Evolutionary conservation across 1,140 invertebrate species (phyloP), one percentile per base, ranked within the genome.

Genomic region (Lerema accius): DNA sequence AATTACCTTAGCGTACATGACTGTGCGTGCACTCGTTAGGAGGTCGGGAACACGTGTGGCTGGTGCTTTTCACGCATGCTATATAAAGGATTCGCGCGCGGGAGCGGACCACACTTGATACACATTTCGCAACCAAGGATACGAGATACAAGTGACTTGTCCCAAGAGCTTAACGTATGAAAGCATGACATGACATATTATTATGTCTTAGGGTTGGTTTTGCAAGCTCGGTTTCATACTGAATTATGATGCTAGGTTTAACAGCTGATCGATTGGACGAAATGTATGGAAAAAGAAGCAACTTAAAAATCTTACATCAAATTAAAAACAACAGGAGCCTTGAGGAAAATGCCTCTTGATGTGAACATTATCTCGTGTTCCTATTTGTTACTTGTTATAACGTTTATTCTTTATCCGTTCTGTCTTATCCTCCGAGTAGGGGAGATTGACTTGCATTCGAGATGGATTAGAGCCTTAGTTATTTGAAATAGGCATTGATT

Each of bases 1-100:
- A n/a, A 58, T 49, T 86, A 89, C 86, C 86, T 89, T 89, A 69
- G 86, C 81, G 68, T 86, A 78, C 86, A 89, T 89, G 79, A 67
- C 76, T 74, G 80, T 76, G 81, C 76, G 78, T 78, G 82, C 76
- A 73, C 64, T 65, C 70, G 67, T 72, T 63, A 58, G 48, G 69
- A 58, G 53, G 60, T 71, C 58, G 53, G 49, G 53, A 75, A 71
- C 80, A 82, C 82, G 76, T 88, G 82, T 88, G 81, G 19, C 53
- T 50, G 40, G 17, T 40, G 19, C 14, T 28, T 51, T 53, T 42
- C 58, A 43, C 63, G 48, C 68, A 67, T 67, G 46, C 70, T 85
- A 76, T 87, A 82, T 87, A 84, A 83, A 81, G 71, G 55, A 4
- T n/a, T 10, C 6, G 15, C 48, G 64, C 65, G 69, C 64, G 46